phyloP scores from a whole-genome alignment of 2,113 vertebrate genomes.

The Mirza zaza region DNA sequence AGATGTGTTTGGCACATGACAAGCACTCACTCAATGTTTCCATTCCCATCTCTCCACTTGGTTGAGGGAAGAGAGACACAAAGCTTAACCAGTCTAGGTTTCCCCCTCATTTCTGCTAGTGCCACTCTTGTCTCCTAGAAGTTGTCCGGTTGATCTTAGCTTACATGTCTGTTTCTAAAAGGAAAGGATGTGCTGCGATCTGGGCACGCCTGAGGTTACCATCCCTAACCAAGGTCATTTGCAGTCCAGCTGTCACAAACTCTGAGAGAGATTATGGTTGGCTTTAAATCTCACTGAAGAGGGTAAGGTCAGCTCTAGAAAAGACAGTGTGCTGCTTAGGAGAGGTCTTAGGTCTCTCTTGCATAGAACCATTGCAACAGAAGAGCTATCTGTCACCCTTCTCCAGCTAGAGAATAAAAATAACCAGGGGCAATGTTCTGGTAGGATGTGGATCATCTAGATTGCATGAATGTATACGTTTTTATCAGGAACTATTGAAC shows the following conservation, averaged over 20 bases:
- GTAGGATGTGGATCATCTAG: background rate
- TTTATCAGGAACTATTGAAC: conserved; percentile 21
- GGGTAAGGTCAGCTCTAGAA: background rate
- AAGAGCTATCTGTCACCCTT: background rate
- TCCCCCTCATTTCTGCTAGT: background rate
- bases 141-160: background rate
- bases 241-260: background rate
- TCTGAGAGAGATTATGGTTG: background rate
- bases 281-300: background rate
- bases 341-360: background rate
- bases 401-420: background rate
- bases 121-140: background rate
- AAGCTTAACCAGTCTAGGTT: background rate
- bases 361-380: background rate
- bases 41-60: background rate
- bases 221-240: background rate
- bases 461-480: background rate
- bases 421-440: background rate
- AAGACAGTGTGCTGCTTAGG: background rate
- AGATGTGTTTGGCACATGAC: background rate
- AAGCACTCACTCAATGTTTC: background rate
- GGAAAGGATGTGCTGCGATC: background rate
- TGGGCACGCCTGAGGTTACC: background rate
- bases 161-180: background rate
- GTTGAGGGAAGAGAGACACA: background rate